Base-by-base conservation (phyloP, 2,888 invertebrate genomes). In the Isotomurus palustris region DNA sequence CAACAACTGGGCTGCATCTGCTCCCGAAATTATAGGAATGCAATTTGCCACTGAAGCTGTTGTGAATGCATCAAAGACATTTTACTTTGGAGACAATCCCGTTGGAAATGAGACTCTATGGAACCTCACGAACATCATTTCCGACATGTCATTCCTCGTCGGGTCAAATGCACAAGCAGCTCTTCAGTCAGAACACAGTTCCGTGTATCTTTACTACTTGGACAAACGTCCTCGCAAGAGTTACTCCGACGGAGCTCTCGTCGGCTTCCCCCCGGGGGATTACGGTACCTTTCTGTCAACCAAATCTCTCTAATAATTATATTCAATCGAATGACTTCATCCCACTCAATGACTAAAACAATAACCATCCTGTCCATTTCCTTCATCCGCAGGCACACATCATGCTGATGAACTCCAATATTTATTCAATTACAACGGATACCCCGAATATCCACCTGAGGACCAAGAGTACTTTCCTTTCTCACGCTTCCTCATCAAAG, bases 341-440 rank as follows among this genome's bases (percentile, higher is more conserved):
- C n/a, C n/a, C n/a, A n/a, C n/a, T n/a, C n/a, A n/a, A n/a, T n/a
- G n/a, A n/a, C n/a, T n/a, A n/a, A n/a, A n/a, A 36, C 2, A 36
- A 8, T 27, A 8, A 49, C 32, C 32, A 35, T 24, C n/a, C 29
- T 10, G 8, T 44, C 28, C 17, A 5, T 47, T 24, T 17, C 22
- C 14, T 24, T n/a, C 2, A 12, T 29, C 35, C 32, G 8, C 29
- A 49, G 56, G 21, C 19, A 36, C 41, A 8, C 28, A 56, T 2
- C 65, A 65, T 51, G 65, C 65, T 1, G 62, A 62, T 29, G 65
- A 65, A 36, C 3, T 65, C 22, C 65, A 65, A 36, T 60, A 53
- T 44, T 19, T 58, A 8, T 60, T 65, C 28, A 54, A 57, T 1
- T 65, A 65, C 24, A 22, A n/a, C 8, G 60, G 56, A 1, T 62